These are phyloP conservation scores for Epinephelus cyanopodus DNA, from an alignment of 2,113 vertebrate genomes.

Conservation along the genomic window DNA sequence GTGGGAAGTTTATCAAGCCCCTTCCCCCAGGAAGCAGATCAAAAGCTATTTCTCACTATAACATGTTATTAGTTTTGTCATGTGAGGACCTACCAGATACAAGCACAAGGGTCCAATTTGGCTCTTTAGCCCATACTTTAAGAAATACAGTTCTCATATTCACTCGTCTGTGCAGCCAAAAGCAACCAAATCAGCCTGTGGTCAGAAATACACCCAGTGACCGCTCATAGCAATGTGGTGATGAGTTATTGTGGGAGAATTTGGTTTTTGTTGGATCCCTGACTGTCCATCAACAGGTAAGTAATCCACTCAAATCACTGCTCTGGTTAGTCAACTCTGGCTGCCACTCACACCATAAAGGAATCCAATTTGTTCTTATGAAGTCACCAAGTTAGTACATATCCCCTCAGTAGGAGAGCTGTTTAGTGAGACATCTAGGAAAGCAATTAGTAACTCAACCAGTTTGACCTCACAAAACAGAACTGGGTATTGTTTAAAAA, in stretches of 20 bases:
- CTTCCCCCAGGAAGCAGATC: conserved; percentile 43
- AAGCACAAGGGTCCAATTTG: conserved; percentile 49
- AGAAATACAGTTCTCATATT: conserved; percentile 65
- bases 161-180: conserved; percentile 43
- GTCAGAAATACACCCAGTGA: conserved; percentile 64
- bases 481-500: too few species aligned
- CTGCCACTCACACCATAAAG: conserved; percentile 2
- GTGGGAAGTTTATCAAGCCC: conserved; percentile 54
- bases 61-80: conserved; percentile 70
- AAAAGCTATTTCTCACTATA: conserved; percentile 61
- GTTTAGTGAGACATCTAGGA: neutral
- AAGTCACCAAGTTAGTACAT: conserved; percentile 7
- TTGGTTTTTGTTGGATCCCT: conserved; percentile 20
- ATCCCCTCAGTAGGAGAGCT: conserved; percentile 5
- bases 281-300: conserved; percentile 38
- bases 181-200: conserved; percentile 58
- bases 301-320: conserved; percentile 15
- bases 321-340: conserved; percentile 3
- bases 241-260: conserved; percentile 44
- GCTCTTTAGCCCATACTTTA: conserved; percentile 62
- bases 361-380: conserved; percentile 3
- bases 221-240: conserved; percentile 46
- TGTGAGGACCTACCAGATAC: conserved; percentile 46
- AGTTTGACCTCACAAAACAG: neutral
- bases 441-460: neutral